These are phyloP conservation scores for Leptogaster cylindrica DNA, from an alignment of 2,888 invertebrate species.

Conservation along the genomic window DNA sequence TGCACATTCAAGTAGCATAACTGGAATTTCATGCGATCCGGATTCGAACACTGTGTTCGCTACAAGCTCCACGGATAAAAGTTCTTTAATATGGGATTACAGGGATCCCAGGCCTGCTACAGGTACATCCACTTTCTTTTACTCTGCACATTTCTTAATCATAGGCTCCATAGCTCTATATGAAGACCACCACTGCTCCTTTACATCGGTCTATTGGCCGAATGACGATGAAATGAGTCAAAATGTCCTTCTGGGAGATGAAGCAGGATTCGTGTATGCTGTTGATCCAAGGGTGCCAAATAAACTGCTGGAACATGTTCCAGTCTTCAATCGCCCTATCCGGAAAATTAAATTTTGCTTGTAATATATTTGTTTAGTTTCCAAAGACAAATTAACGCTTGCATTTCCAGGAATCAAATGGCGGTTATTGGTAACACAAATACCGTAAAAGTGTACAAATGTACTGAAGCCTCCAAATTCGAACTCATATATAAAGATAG, in stretches of 20 bases:
- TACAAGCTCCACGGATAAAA: constrained; percentile 54
- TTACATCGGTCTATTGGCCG: constrained; percentile 50
- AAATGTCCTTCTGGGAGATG: constrained; percentile 51
- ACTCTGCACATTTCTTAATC: not conserved
- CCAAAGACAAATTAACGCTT: too few relatives aligned
- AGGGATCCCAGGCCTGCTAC: constrained; percentile 53
- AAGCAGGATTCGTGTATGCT: constrained; percentile 49
- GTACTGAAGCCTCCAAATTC: not conserved
- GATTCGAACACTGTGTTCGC: constrained; percentile 50
- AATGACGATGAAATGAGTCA: constrained; percentile 41
- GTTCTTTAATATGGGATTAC: constrained; percentile 54
- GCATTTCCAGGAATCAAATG: constrained; percentile 47
- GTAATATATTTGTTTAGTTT: constrained; percentile 46
- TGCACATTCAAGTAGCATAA: constrained; percentile 53
- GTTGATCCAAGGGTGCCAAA: constrained; percentile 50
- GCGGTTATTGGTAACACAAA: constrained; percentile 51
- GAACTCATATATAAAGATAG: constrained; percentile 49
- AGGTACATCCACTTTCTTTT: constrained; percentile 47
- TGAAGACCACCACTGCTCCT: constrained; percentile 49
- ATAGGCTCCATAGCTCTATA: constrained; percentile 45
- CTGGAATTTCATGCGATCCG: constrained; percentile 50
- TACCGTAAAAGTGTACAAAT: constrained; percentile 48
- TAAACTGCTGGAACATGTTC: constrained; percentile 44
- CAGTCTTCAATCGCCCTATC: constrained; percentile 51
- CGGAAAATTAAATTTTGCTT: constrained; percentile 49